These are phyloP conservation scores for Watersipora subatra DNA, from an alignment of 1,140 invertebrate genomes.

Conservation along the genomic window DNA sequence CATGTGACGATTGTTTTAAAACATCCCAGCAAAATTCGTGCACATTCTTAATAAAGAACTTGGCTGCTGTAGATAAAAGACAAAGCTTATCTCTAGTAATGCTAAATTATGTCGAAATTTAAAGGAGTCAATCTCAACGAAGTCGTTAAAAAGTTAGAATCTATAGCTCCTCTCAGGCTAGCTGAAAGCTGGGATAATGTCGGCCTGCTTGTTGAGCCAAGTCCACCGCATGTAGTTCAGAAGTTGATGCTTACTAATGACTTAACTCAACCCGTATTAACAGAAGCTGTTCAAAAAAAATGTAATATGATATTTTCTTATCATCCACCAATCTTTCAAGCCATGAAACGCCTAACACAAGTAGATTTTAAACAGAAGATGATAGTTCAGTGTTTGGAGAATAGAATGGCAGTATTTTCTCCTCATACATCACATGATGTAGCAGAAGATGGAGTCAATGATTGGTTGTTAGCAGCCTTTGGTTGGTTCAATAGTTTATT, in stretches of 20 bases:
- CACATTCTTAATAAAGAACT: too few relatives aligned
- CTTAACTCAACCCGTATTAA: constrained; percentile 62
- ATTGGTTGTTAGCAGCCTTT: constrained; percentile 73
- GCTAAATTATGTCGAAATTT: background rate
- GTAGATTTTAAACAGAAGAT: constrained; percentile 65
- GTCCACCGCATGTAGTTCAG: constrained; percentile 33
- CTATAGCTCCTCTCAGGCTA: constrained; percentile 55
- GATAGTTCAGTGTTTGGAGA: constrained; percentile 64
- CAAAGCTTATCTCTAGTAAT: too few relatives aligned
- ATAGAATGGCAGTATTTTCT: constrained; percentile 76
- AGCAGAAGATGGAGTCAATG: constrained; percentile 68
- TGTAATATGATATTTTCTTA: constrained; percentile 78
- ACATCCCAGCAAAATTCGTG: too few relatives aligned
- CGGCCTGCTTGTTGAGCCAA: constrained; percentile 72
- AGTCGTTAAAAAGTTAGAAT: constrained; percentile 52
- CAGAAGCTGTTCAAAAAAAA: constrained; percentile 57
- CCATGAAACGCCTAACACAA: constrained; percentile 61
- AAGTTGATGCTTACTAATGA: constrained; percentile 78
- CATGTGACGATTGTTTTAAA: too few relatives aligned
- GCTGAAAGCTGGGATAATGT: constrained; percentile 91
- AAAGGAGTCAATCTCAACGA: constrained; percentile 37
- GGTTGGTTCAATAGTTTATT: constrained; percentile 41
- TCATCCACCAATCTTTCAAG: constrained; percentile 82
- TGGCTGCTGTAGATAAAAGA: too few relatives aligned
- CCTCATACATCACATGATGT: constrained; percentile 84